Percentiles rank a stretch among this genome's conserved stretches.
phyloP scores from a whole-genome alignment of 2,113 vertebrate genomes.

The Xenopus laevis region DNA sequence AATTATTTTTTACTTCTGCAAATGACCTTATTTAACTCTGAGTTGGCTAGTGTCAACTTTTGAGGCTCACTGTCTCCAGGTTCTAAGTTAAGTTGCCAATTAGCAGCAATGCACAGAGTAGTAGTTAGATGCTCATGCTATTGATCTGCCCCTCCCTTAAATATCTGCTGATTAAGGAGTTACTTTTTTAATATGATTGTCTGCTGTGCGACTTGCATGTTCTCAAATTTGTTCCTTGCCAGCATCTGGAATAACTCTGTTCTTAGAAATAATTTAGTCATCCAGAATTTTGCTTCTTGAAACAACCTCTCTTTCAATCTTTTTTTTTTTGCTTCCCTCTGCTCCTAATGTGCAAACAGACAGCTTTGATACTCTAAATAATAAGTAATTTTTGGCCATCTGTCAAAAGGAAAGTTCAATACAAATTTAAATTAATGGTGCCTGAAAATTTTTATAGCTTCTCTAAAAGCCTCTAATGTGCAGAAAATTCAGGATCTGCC shows the following conservation, averaged over 20 bases:
- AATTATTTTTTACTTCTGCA: no score
- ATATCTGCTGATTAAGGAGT: conserved; percentile 60
- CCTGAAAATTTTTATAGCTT: conserved; percentile 80
- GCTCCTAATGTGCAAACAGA: conserved; percentile 74
- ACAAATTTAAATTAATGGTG: conserved; percentile 85
- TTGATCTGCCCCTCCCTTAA: conserved; percentile 61
- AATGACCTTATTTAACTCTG: no score
- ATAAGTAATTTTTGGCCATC: conserved; percentile 84
- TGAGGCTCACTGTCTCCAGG: no score
- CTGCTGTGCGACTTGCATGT: conserved; percentile 56
- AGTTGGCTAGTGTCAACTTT: no score
- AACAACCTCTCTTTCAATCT: conserved; percentile 25
- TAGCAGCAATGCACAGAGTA: conserved; percentile 61
- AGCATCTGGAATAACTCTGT: no score
- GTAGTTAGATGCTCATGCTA: conserved; percentile 63
- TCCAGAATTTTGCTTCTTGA: no score
- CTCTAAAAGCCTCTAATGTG: conserved; percentile 82
- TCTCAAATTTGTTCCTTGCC: neutral
- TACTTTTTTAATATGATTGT: conserved; percentile 56
- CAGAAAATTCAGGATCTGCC: conserved; percentile 77
- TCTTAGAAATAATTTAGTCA: no score
- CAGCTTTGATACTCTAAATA: conserved; percentile 76
- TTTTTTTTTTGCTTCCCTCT: conserved; percentile 55
- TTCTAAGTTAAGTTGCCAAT: no score
- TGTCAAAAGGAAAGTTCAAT: conserved; percentile 82